Evolutionary conservation across 2,113 vertebrate species (phyloP).

Genomic region (Equus quagga): DNA sequence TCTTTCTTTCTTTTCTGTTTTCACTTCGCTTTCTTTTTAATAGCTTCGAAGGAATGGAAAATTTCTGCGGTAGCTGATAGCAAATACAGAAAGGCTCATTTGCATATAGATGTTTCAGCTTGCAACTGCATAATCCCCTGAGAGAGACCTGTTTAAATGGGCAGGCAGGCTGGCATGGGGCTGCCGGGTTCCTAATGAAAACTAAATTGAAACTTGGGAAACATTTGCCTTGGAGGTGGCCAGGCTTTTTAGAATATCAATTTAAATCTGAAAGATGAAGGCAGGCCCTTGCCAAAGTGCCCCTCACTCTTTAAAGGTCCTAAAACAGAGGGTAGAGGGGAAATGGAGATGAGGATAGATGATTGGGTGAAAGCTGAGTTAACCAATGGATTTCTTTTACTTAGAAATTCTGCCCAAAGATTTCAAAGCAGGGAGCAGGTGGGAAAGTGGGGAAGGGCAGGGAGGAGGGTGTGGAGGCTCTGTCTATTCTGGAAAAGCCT

Average conservation of each 20-base stretch:
- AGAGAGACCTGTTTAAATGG: slow-evolving; percentile 87
- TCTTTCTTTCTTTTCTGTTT: background rate
- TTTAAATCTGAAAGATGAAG: slow-evolving; percentile 81
- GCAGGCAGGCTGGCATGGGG: slow-evolving; percentile 83
- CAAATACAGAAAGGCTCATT: slow-evolving; percentile 85
- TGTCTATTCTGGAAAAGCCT: background rate
- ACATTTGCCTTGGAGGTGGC: slow-evolving; percentile 80
- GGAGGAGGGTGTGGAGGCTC: background rate
- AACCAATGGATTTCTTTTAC: slow-evolving; percentile 69
- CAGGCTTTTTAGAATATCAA: slow-evolving; percentile 81
- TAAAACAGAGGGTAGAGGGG: slow-evolving; percentile 20
- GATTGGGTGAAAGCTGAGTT: slow-evolving; percentile 71
- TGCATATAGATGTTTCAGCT: slow-evolving; percentile 88
- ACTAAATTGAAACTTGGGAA: slow-evolving; percentile 87
- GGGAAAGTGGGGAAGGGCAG: slow-evolving; percentile 24
- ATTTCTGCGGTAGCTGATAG: slow-evolving; percentile 87
- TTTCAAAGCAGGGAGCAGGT: slow-evolving; percentile 61
- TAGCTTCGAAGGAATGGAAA: slow-evolving; percentile 83
- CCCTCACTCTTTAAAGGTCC: slow-evolving; percentile 70
- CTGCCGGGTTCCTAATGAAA: slow-evolving; percentile 87
- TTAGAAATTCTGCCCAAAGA: slow-evolving; percentile 73
- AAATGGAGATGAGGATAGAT: slow-evolving; percentile 65
- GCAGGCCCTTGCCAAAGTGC: slow-evolving; percentile 55
- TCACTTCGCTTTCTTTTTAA: slow-evolving; percentile 33
- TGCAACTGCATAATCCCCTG: slow-evolving; percentile 86